Percentiles rank a stretch among this genome's conserved stretches.
Conservation (phyloP, 1,140 invertebrate species). For the Polypedilum vanderplanki region DNA sequence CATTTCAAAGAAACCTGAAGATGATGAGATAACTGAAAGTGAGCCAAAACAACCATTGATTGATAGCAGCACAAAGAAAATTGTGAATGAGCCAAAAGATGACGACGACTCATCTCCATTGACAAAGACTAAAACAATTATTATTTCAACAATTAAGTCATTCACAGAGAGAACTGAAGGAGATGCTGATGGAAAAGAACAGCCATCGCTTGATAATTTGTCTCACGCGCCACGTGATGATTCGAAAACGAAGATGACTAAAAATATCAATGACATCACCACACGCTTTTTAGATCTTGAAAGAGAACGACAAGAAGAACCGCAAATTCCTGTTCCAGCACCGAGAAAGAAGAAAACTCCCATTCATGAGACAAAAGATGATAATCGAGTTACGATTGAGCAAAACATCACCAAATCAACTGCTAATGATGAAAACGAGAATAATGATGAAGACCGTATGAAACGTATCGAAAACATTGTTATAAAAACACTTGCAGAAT, state of each 20-base stretch:
- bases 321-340: background rate
- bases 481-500: background rate
- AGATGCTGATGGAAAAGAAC: background rate
- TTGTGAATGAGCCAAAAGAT: background rate
- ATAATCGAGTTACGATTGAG: background rate
- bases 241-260: background rate
- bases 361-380: background rate
- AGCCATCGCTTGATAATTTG: background rate
- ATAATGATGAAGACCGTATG: background rate
- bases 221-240: background rate
- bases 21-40: background rate
- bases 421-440: background rate
- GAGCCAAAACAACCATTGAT: background rate
- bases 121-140: constrained; percentile 16
- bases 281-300: background rate
- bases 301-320: background rate
- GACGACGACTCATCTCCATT: background rate
- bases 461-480: background rate
- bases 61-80: background rate
- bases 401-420: background rate
- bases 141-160: constrained; percentile 8
- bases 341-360: background rate
- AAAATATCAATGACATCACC: background rate
- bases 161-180: background rate
- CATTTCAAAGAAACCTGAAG: background rate